Evolutionary conservation across 2,113 vertebrate species (phyloP), one percentile per base, ranked within the genome.

Genomic region (Centropristis striata): DNA sequence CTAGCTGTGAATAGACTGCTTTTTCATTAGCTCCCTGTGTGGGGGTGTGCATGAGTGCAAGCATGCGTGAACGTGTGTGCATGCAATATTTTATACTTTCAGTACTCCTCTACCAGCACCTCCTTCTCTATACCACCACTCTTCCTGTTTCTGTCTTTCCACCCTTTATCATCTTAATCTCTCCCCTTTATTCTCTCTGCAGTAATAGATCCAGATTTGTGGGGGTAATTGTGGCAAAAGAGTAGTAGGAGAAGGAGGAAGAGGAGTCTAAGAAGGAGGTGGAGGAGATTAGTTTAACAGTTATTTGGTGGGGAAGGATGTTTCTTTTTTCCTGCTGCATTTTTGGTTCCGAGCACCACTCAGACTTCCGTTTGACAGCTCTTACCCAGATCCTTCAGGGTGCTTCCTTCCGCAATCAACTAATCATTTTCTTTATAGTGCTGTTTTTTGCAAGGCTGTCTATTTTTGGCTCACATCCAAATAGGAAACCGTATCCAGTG

Each of bases 361-460:
- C 47, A 69, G 74, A 7, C 39, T 37, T 25, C 25, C 23, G 6
- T 70, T 81, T 75, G 73, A 81, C 75, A 65, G 61, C 78, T 61
- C 70, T 74, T 41, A 83, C 80, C 75, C 60, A 58, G 13, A 74
- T 71, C 59, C 65, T 82, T 81, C 68, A 80, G 68, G 25, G 44
- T 3, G 10, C 49, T 77, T 82, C 80, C 80, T 75, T 84, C 59
- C 18, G 14, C 67, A 86, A 87, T 84, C 83, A 78, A 53, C 77
- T 78, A 74, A 84, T 89, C 70, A 86, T 61, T 47, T 73, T 83
- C 67, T 70, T 51, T 59, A 66, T 28, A 61, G 50, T 23, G 18
- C 15, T 15, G 37, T 70, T 49, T 72, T 84, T 50, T 75, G 36
- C 46, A 10, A 60, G 32, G 83, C 46, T 57, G 44, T 39, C 36